Percentiles rank a stretch among this genome's conserved stretches.
Evolutionary conservation across 2,888 invertebrate genomes (phyloP).

Genomic region (Aphidius colemani): DNA sequence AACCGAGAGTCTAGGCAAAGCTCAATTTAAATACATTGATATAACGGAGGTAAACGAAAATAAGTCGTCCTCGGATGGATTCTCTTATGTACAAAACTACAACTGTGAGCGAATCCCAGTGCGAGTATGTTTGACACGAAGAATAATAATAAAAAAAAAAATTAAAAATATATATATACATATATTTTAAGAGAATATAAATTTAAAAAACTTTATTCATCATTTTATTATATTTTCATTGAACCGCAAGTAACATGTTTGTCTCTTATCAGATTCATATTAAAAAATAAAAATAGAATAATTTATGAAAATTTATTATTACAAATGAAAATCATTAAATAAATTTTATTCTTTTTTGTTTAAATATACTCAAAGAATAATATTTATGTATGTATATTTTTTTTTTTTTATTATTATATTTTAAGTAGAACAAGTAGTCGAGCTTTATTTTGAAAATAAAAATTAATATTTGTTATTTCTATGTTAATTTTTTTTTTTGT

Average conservation of each 20-base stretch:
- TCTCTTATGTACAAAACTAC: conserved; percentile 28
- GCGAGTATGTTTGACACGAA: neutral
- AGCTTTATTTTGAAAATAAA: too few relatives aligned
- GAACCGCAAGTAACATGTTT: neutral
- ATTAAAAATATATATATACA: neutral
- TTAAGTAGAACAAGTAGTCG: too few relatives aligned
- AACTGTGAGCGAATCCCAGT: conserved; percentile 22
- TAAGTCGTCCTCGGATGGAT: conserved; percentile 43
- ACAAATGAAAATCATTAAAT: too few relatives aligned
- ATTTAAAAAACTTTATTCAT: too few relatives aligned
- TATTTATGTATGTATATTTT: too few relatives aligned
- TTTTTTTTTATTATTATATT: too few relatives aligned
- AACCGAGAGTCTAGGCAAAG: conserved; percentile 40
- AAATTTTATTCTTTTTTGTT: too few relatives aligned
- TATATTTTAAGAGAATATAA: neutral
- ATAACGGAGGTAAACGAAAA: conserved; percentile 44
- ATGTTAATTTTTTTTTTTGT: too few relatives aligned
- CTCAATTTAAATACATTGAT: conserved; percentile 46
- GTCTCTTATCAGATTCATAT: neutral
- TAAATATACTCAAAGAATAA: too few relatives aligned
- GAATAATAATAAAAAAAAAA: neutral
- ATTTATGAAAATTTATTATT: too few relatives aligned
- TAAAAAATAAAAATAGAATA: too few relatives aligned
- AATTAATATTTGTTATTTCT: too few relatives aligned
- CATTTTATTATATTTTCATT: neutral